Base-by-base conservation (phyloP, 2,113 vertebrate genomes). In the Marmota monax region DNA sequence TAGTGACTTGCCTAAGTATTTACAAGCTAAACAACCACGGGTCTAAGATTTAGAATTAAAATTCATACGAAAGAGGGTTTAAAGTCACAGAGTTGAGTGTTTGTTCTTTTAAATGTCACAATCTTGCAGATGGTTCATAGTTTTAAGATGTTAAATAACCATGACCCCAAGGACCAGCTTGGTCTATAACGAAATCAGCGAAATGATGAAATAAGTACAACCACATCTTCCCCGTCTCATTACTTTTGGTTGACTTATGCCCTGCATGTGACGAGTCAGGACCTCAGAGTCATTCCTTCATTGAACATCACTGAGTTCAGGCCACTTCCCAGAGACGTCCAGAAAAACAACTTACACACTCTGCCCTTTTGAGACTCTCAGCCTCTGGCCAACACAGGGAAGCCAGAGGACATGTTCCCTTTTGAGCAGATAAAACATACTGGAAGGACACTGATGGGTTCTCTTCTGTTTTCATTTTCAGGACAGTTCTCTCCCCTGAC, bases 1-100 rank as follows among this genome's bases (percentile, higher is more conserved):
- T 96, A 98, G 96, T 90, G 98, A 94, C n/a, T 34, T 98, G 95
- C n/a, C 88, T 90, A 85, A 94, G 76, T 32, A 96, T 95, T 96
- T 94, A 95, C 32, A 97, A 69, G n/a, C 83, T 95, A 92, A 95
- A 70, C 95, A 91, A 84, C 96, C 37, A 87, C 84, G 63, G 97
- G 79, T 96, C 97, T 97, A 84, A 95, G 87, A 94, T 95, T 94
- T 76, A 94, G 78, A 96, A 95, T 63, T 90, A 67, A 98, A 96
- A 97, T 97, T 96, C 84, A 93, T 22, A 85, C 42, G 11, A 80
- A 95, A 96, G 22, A 95, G 13, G 63, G 51, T 97, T 96, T 89
- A 93, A 98, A 97, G 76, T 84, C 37, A 94, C 53, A 67, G 56
- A 67, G 29, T 6, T 20, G 78, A 48, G 13, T 58, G 63, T 97